These are phyloP conservation scores for Penaeus vannamei DNA, from an alignment of 1,140 invertebrate species.

Conservation along the genomic window DNA sequence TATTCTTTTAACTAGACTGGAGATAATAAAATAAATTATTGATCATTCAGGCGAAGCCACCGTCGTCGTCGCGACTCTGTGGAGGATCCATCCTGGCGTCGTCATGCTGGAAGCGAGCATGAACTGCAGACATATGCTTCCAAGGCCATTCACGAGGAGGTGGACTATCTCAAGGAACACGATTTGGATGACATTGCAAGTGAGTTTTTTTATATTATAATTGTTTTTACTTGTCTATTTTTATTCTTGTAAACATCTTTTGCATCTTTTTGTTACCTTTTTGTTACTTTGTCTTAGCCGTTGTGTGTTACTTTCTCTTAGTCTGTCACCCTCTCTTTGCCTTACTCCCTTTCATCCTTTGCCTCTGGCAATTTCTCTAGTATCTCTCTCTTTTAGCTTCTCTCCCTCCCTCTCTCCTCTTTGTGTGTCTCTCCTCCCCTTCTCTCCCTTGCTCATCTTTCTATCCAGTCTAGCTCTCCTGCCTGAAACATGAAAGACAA, in stretches of 20 bases:
- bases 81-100: slow-evolving; percentile 61
- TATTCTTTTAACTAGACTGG: not conserved
- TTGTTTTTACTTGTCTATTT: not conserved
- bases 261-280: not conserved
- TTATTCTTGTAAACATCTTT: not conserved
- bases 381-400: not conserved
- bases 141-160: slow-evolving; percentile 56
- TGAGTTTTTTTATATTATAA: slow-evolving; percentile 40
- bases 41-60: slow-evolving; percentile 28
- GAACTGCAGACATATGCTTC: slow-evolving; percentile 15
- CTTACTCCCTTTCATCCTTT: not conserved
- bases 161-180: slow-evolving; percentile 49
- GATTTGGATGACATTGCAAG: slow-evolving; percentile 64
- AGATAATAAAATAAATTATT: not conserved
- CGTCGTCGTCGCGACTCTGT: slow-evolving; percentile 39
- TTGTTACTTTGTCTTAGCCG: not conserved
- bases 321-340: not conserved
- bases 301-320: not conserved
- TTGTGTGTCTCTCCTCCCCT: no score
- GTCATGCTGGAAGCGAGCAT: slow-evolving; percentile 61
- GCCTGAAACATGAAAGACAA: no score
- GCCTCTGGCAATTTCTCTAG: not conserved
- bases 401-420: no score
- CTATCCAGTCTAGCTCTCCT: no score
- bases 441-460: no score